Evolutionary conservation across 92 coral and sea anemone species (phyloP), one percentile per base, ranked within the genome.

Genomic region (Palythoa grandiflora): DNA sequence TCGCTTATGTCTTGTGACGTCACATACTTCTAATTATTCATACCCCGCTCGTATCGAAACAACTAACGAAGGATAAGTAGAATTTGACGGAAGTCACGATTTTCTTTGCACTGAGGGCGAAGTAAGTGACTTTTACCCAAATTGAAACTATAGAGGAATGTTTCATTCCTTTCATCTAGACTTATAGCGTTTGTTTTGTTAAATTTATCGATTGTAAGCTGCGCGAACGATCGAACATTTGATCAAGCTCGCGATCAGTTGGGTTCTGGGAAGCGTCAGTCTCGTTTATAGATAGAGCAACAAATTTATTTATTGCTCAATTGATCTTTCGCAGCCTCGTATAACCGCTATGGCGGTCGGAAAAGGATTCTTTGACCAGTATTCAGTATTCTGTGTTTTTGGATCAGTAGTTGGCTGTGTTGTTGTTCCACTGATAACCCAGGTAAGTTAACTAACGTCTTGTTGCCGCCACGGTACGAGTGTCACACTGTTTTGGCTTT

Each of bases 351-450:
- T 97, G 99, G 99, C 99, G 94, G 97, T 95, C 74, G 98, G 99
- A 44, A 96, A 94, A 92, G 99, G 99, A n/a, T 97, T 97, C 84
- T 96, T 97, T 81, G 99, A 97, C 91, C 99, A 97, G 94, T 97
- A 97, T 75, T 97, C 99, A 3, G 99, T 97, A 55, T 97, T 97
- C 87, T 97, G 99, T 87, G 99, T 97, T 61, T 97, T 97, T 90
- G 99, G 99, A 52, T 97, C 99, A 14, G 99, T 97, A 1, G 99
- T 97, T 17, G 99, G 99, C 40, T 97, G 99, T 90, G 99, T 97
- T n/a, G 99, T 97, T 8, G 99, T 97, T 12, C 99, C 99, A 21
- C 89, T 97, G 47, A 97, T 97, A 81, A 97, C 99, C 16, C 99
- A 97, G 98, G 99, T 96, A 93, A 84, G 83, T 65, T 55, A 68